Evolutionary conservation across 2,888 invertebrate species (phyloP), one percentile per base, ranked within the genome.

Genomic region (Tenthredo distinguenda): DNA sequence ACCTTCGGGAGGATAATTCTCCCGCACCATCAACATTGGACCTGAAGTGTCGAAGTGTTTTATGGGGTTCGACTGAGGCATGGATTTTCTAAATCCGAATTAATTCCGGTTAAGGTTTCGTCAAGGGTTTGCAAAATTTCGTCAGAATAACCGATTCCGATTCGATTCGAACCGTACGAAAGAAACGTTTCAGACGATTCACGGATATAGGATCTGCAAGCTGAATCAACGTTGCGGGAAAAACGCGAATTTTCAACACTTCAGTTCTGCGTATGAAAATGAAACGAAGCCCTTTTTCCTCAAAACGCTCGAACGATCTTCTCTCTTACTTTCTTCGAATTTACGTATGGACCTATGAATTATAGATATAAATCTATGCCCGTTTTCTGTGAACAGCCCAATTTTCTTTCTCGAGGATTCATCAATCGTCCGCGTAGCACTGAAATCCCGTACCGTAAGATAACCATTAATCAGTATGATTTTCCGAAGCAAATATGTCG

Each of bases 41-140:
- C 18, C 40, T 43, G 26, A 3, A n/a, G 72, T 43, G 43, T 74
- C 72, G 43, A 43, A 43, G 43, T 74, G 72, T 74, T 74, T 74
- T 74, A 74, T 43, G 21, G 43, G 10, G 4, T 21, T 40, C 1
- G 1, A 26, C 43, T 43, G 1, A 26, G n/a, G 34, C 15, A 21
- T 26, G 72, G 72, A 74, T 43, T 37, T 43, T 21, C 43, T 21
- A 12, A 43, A 74, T 74, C 43, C 72, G 6, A 43, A 40, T 43
- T 43, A n/a, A 72, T 72, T 34, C 3, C 18, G 6, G 7, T 34
- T 10, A 26, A 6, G 21, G 5, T 62, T 62, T 26, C 1, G 21
- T 10, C 21, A 0, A 21, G 47, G 12, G 12, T 43, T 43, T 43
- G 12, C 1, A 47, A 21, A 58, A 58, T n/a, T 21, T 21, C 15